Percentiles rank a stretch among this genome's conserved stretches.
Evolutionary conservation across 2,888 invertebrate species (phyloP).

Genomic region (Neoascia interrupta): DNA sequence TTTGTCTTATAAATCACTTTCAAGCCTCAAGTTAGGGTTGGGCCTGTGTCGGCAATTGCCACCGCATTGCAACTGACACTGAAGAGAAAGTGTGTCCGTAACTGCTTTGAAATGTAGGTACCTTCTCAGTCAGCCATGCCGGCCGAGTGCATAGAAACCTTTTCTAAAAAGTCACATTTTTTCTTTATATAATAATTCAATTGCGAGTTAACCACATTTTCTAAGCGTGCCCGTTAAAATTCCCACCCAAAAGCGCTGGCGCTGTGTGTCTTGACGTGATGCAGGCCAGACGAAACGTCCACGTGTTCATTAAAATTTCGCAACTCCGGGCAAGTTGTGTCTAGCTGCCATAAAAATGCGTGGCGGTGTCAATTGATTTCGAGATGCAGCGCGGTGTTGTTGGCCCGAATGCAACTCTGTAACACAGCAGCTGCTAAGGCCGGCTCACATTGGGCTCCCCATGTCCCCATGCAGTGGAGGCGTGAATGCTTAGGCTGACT

Average conservation of each 20-base stretch:
- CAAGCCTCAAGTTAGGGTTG: conserved; percentile 16
- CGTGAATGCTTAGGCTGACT: conserved; percentile 13
- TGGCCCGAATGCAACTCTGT: conserved; percentile 4
- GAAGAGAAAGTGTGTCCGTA: conserved; percentile 34
- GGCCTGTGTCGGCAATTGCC: conserved; percentile 26
- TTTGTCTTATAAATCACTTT: conserved; percentile 15
- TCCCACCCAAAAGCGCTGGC: not conserved
- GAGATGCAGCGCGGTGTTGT: too few relatives aligned
- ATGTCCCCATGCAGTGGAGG: conserved; percentile 18
- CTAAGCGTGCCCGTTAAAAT: conserved; percentile 38
- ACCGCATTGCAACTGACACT: conserved; percentile 35
- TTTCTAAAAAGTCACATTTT: not conserved
- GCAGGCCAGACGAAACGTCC: conserved; percentile 14
- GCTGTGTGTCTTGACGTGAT: conserved; percentile 1
- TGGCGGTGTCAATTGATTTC: conserved; percentile 40
- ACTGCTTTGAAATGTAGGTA: conserved; percentile 12
- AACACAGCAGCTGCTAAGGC: conserved; percentile 18
- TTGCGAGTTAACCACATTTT: conserved; percentile 29
- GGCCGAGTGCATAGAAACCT: too few relatives aligned
- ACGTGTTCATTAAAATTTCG: conserved; percentile 50
- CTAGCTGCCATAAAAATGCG: conserved; percentile 12
- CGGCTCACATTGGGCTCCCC: conserved; percentile 1
- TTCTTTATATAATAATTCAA: conserved; percentile 9
- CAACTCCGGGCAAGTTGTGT: conserved; percentile 37
- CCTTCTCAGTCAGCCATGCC: too few relatives aligned